Evolutionary conservation across 2,888 invertebrate species (phyloP), one percentile per base, ranked within the genome.

Genomic region (Sycophila texana): DNA sequence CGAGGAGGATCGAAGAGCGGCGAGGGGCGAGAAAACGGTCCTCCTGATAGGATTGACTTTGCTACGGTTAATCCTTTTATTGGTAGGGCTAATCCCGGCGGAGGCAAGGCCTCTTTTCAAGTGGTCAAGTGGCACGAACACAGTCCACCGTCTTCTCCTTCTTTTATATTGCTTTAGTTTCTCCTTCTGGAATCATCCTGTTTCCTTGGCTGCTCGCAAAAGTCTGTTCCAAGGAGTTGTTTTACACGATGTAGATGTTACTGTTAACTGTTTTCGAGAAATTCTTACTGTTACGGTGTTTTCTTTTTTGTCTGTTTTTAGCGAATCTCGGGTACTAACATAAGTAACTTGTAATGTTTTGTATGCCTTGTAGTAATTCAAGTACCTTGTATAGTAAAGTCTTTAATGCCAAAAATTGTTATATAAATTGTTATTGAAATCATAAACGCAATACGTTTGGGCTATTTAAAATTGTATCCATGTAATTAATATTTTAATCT

Each of bases 51-150:
- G 89, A 89, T 89, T 89, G 89, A 88, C 87, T 88, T 87, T 88
- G 88, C 89, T 89, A 86, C 87, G 85, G 86, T 87, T 89, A 89
- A 89, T 89, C 89, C 89, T 87, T 89, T 89, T 89, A 89, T 89
- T 89, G 89, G 88, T 82, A 85, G 85, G 85, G 87, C 85, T 87
- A 89, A 88, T 88, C 88, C 88, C 85, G 4, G 63, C 18, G 22
- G 51, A 49, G 67, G 60, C 12, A 51, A 20, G 57, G 55, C 68
- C 61, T 39, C 39, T 39, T 7, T 39, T 7, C 22, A 47, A 16
- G 67, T 65, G 66, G 67, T 20, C 68, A 51, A 60, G 22, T 55
- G 53, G 20, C 47, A 47, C 55, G 55, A 18, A 55, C 39, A n/a
- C 26, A 16, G 13, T 10, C 10, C 47, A n/a, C 26, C 26, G 13